Evolutionary conservation across 1,140 invertebrate species (phyloP), one percentile per base, ranked within the genome.

Genomic region (Fopius arisanus): DNA sequence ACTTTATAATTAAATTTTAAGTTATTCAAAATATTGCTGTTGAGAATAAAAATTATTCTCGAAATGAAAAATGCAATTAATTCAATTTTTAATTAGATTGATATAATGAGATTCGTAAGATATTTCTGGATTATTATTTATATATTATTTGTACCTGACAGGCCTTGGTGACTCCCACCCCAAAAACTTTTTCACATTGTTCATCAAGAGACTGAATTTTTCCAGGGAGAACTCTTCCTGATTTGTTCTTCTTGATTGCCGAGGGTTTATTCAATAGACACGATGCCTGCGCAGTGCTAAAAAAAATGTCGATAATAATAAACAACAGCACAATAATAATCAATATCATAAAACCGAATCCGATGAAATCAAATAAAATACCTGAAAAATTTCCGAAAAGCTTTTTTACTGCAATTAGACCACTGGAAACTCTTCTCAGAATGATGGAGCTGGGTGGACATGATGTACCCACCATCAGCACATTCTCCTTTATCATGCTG

Each of bases 251-350:
- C 80, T 93, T 92, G 80, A 94, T 93, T 84, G 93, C 93, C 81
- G 95, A 93, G 0, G 96, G 96, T 10, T 92, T 92, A 83, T 97
- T 96, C 84, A 94, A 96, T 72, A 97, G 85, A 83, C 96, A 97
- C 5, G 92, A 95, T 19, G 96, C 94, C 72, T 72, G 72, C 0
- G 70, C 41, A 9, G 73, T 51, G 14, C 76, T 81, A 23, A 14
- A 68, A 62, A 62, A 54, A 21, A 72, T 21, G 40, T 12, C 37
- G n/a, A n/a, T n/a, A n/a, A n/a, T n/a, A n/a, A n/a, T n/a, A n/a
- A n/a, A n/a, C n/a, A n/a, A n/a, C n/a, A n/a, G n/a, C n/a, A n/a
- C n/a, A n/a, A n/a, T n/a, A n/a, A n/a, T n/a, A n/a, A n/a, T n/a
- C n/a, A n/a, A n/a, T n/a, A n/a, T n/a, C n/a, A n/a, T n/a, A n/a